phyloP scores from a whole-genome alignment of 2,888 invertebrate genomes.

The Nephrotoma guestfalica region DNA sequence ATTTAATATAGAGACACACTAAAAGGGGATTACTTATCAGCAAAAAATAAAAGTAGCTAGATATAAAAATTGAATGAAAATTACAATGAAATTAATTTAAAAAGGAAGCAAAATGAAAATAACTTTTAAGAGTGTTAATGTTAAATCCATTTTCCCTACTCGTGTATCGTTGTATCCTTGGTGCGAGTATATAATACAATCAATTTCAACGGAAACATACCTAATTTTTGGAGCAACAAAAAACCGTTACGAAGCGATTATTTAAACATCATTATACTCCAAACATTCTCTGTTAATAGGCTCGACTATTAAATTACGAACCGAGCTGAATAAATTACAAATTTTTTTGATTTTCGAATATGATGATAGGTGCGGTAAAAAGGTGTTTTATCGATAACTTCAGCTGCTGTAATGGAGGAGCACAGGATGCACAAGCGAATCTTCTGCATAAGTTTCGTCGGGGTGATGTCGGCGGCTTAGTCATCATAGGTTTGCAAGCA shows the following conservation, averaged over 20 bases:
- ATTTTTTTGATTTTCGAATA: not conserved
- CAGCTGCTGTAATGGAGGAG: too few relatives aligned
- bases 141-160: not conserved
- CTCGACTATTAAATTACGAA: not conserved
- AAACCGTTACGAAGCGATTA: not conserved
- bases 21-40: not conserved
- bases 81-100: not conserved
- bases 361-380: not conserved
- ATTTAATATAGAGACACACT: not conserved
- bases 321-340: not conserved
- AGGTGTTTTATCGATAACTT: not conserved
- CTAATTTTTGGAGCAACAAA: not conserved
- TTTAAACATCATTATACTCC: not conserved
- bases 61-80: not conserved
- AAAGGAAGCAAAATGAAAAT: not conserved
- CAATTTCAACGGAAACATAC: not conserved
- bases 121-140: not conserved
- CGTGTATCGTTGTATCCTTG: not conserved
- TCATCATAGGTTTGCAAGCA: too few relatives aligned
- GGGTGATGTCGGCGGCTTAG: too few relatives aligned
- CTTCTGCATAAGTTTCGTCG: too few relatives aligned
- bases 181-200: not conserved
- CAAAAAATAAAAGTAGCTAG: not conserved
- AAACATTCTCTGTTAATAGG: not conserved
- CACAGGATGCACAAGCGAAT: too few relatives aligned